Conservation (phyloP, 1,140 invertebrate genomes). For the Nilaparvata lugens region DNA sequence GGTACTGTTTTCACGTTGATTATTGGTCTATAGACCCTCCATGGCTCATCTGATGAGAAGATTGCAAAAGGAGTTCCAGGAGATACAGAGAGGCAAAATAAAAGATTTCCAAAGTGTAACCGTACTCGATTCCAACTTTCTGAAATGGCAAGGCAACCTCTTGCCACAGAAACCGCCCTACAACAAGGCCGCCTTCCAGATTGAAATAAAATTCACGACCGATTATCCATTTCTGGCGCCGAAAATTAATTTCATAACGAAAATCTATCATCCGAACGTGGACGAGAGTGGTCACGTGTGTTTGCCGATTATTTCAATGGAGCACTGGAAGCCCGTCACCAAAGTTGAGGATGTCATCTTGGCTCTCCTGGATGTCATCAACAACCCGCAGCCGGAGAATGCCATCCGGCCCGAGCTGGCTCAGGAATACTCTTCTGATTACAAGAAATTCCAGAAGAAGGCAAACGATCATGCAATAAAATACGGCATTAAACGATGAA, state of each 20-base stretch:
- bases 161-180: neutral
- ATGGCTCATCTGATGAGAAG: no score
- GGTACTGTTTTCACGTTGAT: no score
- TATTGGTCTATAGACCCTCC: no score
- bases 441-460: neutral
- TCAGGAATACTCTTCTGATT: neutral
- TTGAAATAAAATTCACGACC: conserved; percentile 2
- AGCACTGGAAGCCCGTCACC: neutral
- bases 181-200: neutral
- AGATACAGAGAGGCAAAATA: no score
- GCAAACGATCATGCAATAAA: neutral
- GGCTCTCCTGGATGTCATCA: neutral
- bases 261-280: conserved; percentile 65
- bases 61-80: no score
- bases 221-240: conserved; percentile 42
- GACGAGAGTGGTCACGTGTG: conserved; percentile 62
- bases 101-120: no score
- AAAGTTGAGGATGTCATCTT: neutral
- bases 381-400: neutral
- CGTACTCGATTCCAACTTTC: neutral
- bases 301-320: conserved; percentile 27
- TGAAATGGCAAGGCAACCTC: neutral
- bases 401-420: neutral
- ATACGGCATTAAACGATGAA: neutral
- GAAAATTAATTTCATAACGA: conserved; percentile 56